phyloP scores from a whole-genome alignment of 2,797 vertebrate genomes.

The Melanotaenia maccullochi region DNA sequence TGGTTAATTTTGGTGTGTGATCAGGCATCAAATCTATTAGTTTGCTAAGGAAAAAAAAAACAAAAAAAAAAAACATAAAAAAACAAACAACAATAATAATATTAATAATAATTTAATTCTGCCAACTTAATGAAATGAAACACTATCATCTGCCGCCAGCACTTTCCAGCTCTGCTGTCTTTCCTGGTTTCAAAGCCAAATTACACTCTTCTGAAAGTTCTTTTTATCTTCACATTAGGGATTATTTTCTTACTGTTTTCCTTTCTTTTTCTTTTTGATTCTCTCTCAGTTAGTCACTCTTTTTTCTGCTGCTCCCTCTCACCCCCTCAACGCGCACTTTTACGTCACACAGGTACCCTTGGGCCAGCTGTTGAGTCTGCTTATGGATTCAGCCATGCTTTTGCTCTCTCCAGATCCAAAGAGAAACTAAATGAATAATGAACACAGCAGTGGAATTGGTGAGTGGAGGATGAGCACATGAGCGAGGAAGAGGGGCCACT shows the following conservation, averaged over 20 bases:
- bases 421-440: constrained; percentile 79
- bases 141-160: constrained; percentile 20
- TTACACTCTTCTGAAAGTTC: constrained; percentile 34
- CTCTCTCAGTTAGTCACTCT: constrained; percentile 33
- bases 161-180: constrained; percentile 23
- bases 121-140: not conserved
- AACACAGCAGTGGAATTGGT: constrained; percentile 66
- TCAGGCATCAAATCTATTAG: not conserved
- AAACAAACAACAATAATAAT: too few relatives aligned
- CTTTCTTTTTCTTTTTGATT: constrained; percentile 23
- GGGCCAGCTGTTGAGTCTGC: constrained; percentile 67
- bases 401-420: constrained; percentile 61
- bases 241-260: constrained; percentile 12
- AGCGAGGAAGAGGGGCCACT: constrained; percentile 63
- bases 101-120: too few relatives aligned
- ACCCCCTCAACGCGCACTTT: constrained; percentile 18
- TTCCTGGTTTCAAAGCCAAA: constrained; percentile 24
- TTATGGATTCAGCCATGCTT: constrained; percentile 61
- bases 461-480: constrained; percentile 35
- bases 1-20: not conserved
- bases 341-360: constrained; percentile 69
- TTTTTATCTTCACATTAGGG: not conserved
- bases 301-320: constrained; percentile 11
- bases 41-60: not conserved
- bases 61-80: too few relatives aligned